Evolutionary conservation across 92 coral and sea anemone species (phyloP).

Genomic region (Palythoa caribaeorum): DNA sequence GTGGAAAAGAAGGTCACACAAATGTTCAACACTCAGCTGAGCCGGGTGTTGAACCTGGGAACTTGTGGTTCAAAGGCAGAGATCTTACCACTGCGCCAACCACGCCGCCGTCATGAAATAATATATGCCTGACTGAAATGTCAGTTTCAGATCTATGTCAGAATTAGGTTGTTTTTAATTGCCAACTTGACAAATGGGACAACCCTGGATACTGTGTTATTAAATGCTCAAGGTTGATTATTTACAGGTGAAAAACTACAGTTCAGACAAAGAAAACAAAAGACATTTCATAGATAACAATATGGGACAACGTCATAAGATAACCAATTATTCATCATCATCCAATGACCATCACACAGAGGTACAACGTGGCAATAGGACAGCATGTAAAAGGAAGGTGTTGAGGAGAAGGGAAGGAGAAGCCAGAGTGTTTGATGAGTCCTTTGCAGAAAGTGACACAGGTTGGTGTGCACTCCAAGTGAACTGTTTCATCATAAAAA

Average conservation of each 20-base stretch:
- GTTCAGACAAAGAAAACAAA: constrained; percentile 32
- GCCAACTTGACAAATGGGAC: background rate
- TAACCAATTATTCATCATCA: constrained; percentile 53
- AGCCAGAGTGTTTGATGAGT: constrained; percentile 96
- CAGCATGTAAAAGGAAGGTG: constrained; percentile 85
- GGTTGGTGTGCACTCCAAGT: constrained; percentile 52
- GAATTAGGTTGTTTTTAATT: background rate
- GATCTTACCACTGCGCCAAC: no score
- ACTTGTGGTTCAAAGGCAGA: no score
- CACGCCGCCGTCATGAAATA: no score
- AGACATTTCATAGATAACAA: background rate
- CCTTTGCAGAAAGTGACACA: constrained; percentile 85
- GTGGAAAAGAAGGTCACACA: no score
- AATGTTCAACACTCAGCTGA: no score
- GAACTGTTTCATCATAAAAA: no score
- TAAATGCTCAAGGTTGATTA: background rate
- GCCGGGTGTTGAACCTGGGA: no score
- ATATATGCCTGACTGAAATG: no score
- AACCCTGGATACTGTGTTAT: background rate
- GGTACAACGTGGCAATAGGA: constrained; percentile 56
- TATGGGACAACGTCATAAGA: constrained; percentile 37
- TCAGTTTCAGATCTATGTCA: no score
- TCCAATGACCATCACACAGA: constrained; percentile 59
- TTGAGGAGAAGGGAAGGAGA: constrained; percentile 88
- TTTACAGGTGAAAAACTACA: constrained; percentile 19